Conservation (phyloP, 2,113 vertebrate genomes). For the Perognathus longimembris region DNA sequence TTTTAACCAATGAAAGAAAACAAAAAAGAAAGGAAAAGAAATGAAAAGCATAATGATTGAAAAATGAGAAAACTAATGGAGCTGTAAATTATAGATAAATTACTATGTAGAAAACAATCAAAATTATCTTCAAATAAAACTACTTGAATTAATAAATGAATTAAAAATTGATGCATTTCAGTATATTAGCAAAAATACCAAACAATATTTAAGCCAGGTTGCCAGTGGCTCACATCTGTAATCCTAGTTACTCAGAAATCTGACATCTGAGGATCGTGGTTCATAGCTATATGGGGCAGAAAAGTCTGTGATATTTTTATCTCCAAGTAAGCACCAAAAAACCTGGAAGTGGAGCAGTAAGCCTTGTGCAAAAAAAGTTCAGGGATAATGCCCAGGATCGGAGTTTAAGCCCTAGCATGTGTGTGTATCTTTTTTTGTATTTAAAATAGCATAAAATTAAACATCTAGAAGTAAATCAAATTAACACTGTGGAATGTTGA, state of each 20-base stretch:
- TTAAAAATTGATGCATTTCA: slow-evolving; percentile 3
- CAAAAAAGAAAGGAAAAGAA: slow-evolving; percentile 35
- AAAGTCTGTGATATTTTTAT: no score
- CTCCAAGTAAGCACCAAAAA: no score
- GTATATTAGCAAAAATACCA: not conserved
- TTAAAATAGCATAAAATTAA: slow-evolving; percentile 17
- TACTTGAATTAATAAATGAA: slow-evolving; percentile 23
- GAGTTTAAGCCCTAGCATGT: not conserved
- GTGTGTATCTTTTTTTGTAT: not conserved
- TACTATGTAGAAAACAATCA: not conserved
- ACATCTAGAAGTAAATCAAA: not conserved
- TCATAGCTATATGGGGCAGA: no score
- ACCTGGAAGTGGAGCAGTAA: no score
- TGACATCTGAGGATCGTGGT: no score
- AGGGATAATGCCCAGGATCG: no score
- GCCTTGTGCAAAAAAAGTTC: no score
- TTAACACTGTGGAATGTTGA: not conserved
- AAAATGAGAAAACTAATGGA: not conserved
- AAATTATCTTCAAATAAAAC: slow-evolving; percentile 9
- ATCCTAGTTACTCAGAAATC: no score
- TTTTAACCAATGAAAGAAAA: not conserved
- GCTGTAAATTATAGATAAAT: not conserved
- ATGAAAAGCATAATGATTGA: not conserved
- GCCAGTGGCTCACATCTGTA: no score
- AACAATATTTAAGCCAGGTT: no score